Evolutionary conservation across 2,113 vertebrate species (phyloP).

Genomic region (Morone chrysops): DNA sequence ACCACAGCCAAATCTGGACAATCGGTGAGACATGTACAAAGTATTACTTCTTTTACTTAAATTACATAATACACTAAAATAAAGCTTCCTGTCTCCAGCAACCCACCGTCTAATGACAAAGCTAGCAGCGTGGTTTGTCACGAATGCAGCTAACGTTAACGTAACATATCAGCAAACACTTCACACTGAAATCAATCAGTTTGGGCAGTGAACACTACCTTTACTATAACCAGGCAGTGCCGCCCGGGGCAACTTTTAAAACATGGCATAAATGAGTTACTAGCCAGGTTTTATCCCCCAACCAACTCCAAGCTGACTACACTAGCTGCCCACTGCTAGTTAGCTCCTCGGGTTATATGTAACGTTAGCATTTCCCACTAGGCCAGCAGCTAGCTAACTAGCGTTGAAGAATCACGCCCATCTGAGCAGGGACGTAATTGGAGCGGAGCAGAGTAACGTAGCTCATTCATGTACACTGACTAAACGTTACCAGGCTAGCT

Average conservation of each 20-base stretch:
- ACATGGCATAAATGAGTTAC: not conserved
- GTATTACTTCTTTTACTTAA: no score
- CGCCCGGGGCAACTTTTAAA: not conserved
- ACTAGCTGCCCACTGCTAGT: not conserved
- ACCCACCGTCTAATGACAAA: not conserved
- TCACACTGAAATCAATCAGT: not conserved
- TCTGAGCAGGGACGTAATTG: not conserved
- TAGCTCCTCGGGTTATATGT: not conserved
- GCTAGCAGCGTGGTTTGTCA: not conserved
- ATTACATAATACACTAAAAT: not conserved
- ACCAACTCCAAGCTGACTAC: not conserved
- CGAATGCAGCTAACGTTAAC: not conserved
- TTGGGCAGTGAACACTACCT: no score
- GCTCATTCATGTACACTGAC: conserved; percentile 37
- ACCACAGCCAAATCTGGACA: no score
- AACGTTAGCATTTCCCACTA: not conserved
- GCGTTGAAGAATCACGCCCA: conserved; percentile 28
- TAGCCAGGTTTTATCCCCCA: not conserved
- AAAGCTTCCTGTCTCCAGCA: no score
- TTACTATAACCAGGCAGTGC: not conserved
- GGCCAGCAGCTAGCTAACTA: conserved; percentile 31
- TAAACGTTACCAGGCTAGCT: conserved; percentile 25
- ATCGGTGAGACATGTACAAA: no score
- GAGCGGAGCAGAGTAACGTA: not conserved
- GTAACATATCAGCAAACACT: not conserved